Conservation (phyloP, 2,888 invertebrate genomes). For the Buathra laborator region DNA sequence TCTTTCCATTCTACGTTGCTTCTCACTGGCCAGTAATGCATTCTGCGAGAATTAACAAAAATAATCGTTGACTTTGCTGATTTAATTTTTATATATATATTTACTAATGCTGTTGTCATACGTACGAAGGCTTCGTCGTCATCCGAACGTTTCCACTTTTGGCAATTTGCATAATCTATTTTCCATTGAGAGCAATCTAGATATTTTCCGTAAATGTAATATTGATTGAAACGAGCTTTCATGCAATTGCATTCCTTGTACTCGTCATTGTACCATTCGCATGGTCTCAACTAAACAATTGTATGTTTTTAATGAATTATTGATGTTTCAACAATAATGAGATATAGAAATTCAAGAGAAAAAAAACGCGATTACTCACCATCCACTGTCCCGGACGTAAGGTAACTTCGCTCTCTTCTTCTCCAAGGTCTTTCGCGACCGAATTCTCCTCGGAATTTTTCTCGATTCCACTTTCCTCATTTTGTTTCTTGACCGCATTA, state of each 20-base stretch:
- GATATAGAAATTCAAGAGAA: background rate
- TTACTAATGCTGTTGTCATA: conserved; percentile 60
- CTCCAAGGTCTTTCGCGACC: background rate
- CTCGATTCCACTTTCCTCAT: background rate
- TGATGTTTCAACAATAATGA: background rate
- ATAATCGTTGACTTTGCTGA: conserved; percentile 8
- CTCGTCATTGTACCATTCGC: conserved; percentile 93
- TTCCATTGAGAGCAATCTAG: conserved; percentile 93
- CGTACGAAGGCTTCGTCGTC: conserved; percentile 90
- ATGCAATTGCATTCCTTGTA: conserved; percentile 92
- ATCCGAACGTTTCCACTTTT: conserved; percentile 88
- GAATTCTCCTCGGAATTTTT: background rate
- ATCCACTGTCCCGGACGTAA: background rate
- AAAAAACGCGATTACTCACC: background rate
- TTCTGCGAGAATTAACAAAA: conserved; percentile 84
- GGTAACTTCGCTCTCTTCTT: background rate
- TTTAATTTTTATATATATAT: conserved; percentile 7
- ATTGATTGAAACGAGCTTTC: conserved; percentile 93
- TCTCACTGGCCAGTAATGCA: conserved; percentile 91
- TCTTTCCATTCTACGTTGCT: conserved; percentile 88
- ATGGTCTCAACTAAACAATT: conserved; percentile 90
- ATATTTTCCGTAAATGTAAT: conserved; percentile 92
- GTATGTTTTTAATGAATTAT: background rate
- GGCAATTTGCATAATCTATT: conserved; percentile 91
- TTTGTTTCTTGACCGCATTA: too few relatives aligned